Evolutionary conservation across 2,888 invertebrate genomes (phyloP).

Genomic region (Trachelus stipa): DNA sequence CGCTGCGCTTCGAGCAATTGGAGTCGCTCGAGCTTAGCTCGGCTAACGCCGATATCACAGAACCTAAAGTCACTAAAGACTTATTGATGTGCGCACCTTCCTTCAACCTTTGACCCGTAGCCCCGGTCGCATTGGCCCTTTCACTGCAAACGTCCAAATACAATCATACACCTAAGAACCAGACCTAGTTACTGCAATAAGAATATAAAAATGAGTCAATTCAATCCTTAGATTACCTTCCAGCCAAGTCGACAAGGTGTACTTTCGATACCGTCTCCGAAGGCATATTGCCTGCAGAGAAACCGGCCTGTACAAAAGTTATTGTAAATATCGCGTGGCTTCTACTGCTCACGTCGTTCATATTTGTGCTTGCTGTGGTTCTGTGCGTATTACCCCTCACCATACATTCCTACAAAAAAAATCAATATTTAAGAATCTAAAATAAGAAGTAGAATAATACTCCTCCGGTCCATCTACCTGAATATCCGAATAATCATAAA

Average conservation of each 20-base stretch:
- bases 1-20: conserved; percentile 65
- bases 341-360: conserved; percentile 92
- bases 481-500: conserved; percentile 88
- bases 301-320: conserved; percentile 88
- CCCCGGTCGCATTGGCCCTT: conserved; percentile 88
- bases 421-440: background rate
- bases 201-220: background rate
- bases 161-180: background rate
- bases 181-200: background rate
- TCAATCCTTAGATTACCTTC: conserved; percentile 71
- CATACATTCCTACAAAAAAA: conserved; percentile 75
- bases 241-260: conserved; percentile 89
- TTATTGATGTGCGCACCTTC: conserved; percentile 94
- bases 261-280: conserved; percentile 92
- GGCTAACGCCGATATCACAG: conserved; percentile 88
- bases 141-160: conserved; percentile 70
- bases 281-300: conserved; percentile 82
- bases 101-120: conserved; percentile 89
- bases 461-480: conserved; percentile 70
- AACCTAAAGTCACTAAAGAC: conserved; percentile 87
- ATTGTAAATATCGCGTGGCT: conserved; percentile 94
- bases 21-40: conserved; percentile 71
- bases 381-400: conserved; percentile 83
- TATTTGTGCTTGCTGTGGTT: conserved; percentile 89
- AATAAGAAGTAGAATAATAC: background rate